Evolutionary conservation across 2,797 vertebrate genomes (phyloP), one percentile per base, ranked within the genome.

Genomic region (Rhinichthys osculus): DNA sequence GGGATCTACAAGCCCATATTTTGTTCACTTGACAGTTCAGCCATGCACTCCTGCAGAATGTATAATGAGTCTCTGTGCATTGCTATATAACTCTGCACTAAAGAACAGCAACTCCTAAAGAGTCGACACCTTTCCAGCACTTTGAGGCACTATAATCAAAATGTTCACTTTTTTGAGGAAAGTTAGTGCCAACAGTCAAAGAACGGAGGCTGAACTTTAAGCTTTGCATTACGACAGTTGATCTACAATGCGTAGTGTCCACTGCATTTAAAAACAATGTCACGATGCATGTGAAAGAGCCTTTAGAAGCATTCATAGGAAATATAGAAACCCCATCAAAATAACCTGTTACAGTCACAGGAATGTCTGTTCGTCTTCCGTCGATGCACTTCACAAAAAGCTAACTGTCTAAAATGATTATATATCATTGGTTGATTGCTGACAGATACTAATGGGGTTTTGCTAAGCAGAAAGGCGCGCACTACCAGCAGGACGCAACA

Each of bases 31-130:
- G 81, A 83, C 77, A 78, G 86, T 79, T 73, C 21, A 52, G 16
- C 23, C 23, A 77, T 35, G 81, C 7, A 78, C 77, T 86, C 47
- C 59, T 7, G 23, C 67, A 44, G 64, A 82, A 84, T 88, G 86
- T 62, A 86, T 86, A 89, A 89, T 86, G 73, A 27, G 23, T 59
- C 86, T 78, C 78, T 62, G 10, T 79, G 81, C 23, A 19, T 17
- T 77, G 27, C 78, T 50, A 47, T 38, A 23, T n/a, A 47, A 70
- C 59, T 44, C 44, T 78, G 64, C 52, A 23, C 38, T n/a, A 62
- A 64, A 47, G 35, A 78, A 66, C 35, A n/a, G 38, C 47, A 13
- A 57, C 59, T 33, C 44, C 27, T 27, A 33, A 50, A 35, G 30
- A 27, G 38, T 87, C 17, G 62, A 67, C 38, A 44, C 70, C 59